Conservation (phyloP, 2,113 vertebrate genomes). For the Pogonocichla stellata region DNA sequence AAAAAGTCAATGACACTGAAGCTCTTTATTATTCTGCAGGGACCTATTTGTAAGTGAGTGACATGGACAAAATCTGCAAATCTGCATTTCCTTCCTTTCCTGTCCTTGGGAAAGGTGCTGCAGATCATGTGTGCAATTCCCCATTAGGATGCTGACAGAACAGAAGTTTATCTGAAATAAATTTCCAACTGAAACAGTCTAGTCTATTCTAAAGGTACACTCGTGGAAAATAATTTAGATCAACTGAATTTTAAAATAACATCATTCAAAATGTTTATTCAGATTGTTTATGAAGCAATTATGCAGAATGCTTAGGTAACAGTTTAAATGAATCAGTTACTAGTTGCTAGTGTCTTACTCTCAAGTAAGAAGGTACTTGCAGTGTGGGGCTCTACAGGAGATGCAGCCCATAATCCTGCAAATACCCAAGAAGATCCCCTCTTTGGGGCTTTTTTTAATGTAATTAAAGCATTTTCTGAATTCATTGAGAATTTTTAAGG, state of each 20-base stretch:
- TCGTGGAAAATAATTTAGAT: background rate
- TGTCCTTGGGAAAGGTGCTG: background rate
- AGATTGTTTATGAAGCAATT: background rate
- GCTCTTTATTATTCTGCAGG: conserved; percentile 50
- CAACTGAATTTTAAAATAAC: background rate
- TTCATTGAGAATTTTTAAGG: background rate
- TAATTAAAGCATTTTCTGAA: background rate
- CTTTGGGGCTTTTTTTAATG: background rate
- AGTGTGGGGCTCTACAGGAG: background rate
- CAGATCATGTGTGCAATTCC: background rate
- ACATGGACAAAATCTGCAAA: conserved; percentile 12
- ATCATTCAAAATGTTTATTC: background rate
- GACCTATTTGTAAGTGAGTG: conserved; percentile 61
- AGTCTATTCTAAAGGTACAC: background rate
- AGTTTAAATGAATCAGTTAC: background rate
- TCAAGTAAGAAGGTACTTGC: background rate
- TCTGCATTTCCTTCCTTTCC: conserved; percentile 27
- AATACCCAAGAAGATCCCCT: background rate
- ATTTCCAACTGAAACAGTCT: background rate
- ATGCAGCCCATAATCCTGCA: background rate
- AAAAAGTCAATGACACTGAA: conserved; percentile 22
- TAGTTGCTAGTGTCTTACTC: background rate
- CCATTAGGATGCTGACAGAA: background rate
- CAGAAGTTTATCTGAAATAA: background rate
- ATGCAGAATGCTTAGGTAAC: background rate